Conservation (phyloP, 2,797 vertebrate species). For the Megalops cyprinoides region DNA sequence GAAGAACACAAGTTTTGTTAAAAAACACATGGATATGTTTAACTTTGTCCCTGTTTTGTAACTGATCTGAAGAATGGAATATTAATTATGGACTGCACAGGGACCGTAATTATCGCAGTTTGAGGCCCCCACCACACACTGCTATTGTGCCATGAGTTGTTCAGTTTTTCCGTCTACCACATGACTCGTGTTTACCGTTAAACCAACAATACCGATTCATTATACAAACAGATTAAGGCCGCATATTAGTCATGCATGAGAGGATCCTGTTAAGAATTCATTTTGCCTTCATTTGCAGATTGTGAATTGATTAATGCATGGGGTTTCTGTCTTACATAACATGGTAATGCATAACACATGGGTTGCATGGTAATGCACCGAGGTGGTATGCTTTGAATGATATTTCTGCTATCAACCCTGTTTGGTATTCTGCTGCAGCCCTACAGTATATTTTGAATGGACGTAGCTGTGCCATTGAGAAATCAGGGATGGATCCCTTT, state of each 20-base stretch:
- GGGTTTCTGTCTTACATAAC: constrained; percentile 15
- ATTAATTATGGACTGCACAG: neutral
- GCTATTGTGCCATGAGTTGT: neutral
- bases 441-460: too few relatives aligned
- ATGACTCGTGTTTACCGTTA: neutral
- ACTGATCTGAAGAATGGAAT: neutral
- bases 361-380: neutral
- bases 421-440: neutral
- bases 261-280: neutral
- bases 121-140: neutral
- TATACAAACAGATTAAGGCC: neutral
- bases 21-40: neutral
- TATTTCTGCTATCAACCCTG: neutral
- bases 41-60: neutral
- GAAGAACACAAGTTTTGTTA: neutral
- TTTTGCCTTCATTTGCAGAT: constrained; percentile 16
- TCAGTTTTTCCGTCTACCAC: neutral
- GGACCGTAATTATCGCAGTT: neutral
- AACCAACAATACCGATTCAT: neutral
- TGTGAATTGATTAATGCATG: constrained; percentile 7
- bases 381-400: neutral
- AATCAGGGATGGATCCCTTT: neutral
- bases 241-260: neutral
- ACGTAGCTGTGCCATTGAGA: neutral
- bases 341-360: constrained; percentile 2